These are phyloP conservation scores for Gulo gulo DNA, from an alignment of 2,113 vertebrate genomes.

Conservation along the genomic window DNA sequence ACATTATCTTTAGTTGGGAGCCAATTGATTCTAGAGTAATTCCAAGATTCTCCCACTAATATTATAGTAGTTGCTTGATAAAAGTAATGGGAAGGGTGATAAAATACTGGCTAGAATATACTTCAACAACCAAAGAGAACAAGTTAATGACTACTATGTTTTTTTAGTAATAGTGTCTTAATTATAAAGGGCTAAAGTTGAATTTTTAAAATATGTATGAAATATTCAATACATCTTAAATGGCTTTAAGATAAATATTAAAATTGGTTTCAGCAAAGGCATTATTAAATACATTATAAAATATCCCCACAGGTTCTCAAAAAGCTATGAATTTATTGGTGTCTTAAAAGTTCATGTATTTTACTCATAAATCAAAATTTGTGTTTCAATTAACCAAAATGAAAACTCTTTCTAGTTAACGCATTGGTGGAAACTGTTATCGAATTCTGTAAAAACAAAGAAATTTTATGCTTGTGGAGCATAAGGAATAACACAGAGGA, in stretches of 20 bases:
- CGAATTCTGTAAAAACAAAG: not conserved
- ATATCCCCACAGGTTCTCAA: not conserved
- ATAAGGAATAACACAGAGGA: too few relatives aligned
- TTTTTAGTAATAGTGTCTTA: not conserved
- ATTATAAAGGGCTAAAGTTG: not conserved
- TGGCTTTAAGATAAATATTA: constrained; percentile 15
- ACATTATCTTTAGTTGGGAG: not conserved
- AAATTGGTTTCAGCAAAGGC: not conserved
- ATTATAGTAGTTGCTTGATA: not conserved
- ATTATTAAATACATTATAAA: constrained; percentile 27
- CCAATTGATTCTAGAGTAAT: not conserved
- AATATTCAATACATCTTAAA: constrained; percentile 21
- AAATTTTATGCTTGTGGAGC: not conserved
- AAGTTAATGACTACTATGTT: not conserved
- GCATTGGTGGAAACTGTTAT: not conserved
- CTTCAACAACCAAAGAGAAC: not conserved
- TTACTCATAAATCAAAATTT: constrained; percentile 25
- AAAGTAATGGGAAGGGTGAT: not conserved
- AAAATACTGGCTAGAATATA: not conserved
- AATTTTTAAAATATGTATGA: not conserved
- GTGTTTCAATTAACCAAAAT: not conserved
- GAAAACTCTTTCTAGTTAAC: constrained; percentile 6
- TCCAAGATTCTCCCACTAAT: not conserved
- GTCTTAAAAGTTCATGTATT: not conserved
- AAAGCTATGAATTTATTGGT: not conserved